Evolutionary conservation across 2,113 vertebrate genomes (phyloP), one percentile per base, ranked within the genome.

Genomic region (Leucoraja erinaceus): DNA sequence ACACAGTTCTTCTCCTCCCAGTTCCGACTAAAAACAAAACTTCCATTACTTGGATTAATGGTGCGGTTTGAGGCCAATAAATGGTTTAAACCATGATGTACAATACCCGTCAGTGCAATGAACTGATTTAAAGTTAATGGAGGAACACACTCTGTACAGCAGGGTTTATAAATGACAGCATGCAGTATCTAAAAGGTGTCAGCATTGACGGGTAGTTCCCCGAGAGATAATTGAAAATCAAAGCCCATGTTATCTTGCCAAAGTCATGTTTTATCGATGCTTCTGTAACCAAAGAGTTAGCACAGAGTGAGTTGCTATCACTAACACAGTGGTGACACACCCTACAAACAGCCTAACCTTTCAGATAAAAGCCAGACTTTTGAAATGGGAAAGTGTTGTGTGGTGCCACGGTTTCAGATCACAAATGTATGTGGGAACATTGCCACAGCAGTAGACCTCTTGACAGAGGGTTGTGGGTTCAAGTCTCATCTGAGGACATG

Each of bases 81-180:
- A 63, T 61, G 59, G 59, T n/a, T 88, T 88, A 33, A 63, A 28
- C 59, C 61, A 63, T 63, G 28, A 88, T 66, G 14, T 66, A 33
- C 59, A 88, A 63, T 66, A 63, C 63, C 83, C 59, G 5, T 63
- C 83, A 20, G 59, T 33, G 83, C 28, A 88, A 16, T 88, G 83
- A 63, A 88, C 83, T 88, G 83, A 88, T 66, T 88, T 88, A 86
- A 61, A 7, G 81, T 86, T 86, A 88, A 84, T 88, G 83, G 14
- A 31, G 5, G n/a, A 86, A 31, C 28, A 28, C 83, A 66, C 83
- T 31, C 59, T 16, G 1, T 66, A 31, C 59, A 88, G 28, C 12
- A 63, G 59, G 8, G 59, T 88, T 88, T 63, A 63, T 12, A 63
- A 88, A 63, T n/a, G n/a, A 88, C 83, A 88, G 83, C 16, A 56